Evolutionary conservation across 2,888 invertebrate genomes (phyloP).

Genomic region (Amorpha juglandis): DNA sequence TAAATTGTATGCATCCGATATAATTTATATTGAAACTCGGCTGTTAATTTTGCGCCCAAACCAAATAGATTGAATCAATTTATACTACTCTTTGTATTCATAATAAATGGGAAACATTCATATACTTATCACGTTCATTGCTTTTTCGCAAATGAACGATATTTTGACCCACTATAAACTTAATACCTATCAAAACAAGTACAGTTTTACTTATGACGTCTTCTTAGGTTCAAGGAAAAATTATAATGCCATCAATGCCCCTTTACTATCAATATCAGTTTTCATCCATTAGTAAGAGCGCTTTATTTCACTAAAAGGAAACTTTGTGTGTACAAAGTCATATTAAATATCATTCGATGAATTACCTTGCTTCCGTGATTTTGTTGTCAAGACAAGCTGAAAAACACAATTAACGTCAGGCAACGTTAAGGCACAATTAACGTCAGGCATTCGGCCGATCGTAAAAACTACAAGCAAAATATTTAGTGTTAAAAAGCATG

Average conservation of each 20-base stretch:
- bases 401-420: no score
- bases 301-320: conserved; percentile 8
- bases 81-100: neutral
- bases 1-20: neutral
- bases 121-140: no score
- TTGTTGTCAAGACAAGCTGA: neutral
- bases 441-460: no score
- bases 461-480: no score
- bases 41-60: neutral
- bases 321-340: neutral
- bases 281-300: conserved; percentile 6
- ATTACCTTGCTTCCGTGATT: neutral
- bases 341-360: neutral
- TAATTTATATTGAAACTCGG: conserved; percentile 1
- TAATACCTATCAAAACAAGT: neutral
- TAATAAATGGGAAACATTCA: no score
- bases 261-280: neutral
- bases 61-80: neutral
- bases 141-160: no score
- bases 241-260: neutral
- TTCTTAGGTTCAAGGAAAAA: neutral
- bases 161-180: neutral
- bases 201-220: neutral
- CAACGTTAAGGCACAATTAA: no score
- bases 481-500: no score